Percentiles rank a stretch among this genome's conserved stretches.
These are phyloP conservation scores for Lasioglossum figueresi DNA, from an alignment of 2,888 invertebrate species.

Conservation along the genomic window DNA sequence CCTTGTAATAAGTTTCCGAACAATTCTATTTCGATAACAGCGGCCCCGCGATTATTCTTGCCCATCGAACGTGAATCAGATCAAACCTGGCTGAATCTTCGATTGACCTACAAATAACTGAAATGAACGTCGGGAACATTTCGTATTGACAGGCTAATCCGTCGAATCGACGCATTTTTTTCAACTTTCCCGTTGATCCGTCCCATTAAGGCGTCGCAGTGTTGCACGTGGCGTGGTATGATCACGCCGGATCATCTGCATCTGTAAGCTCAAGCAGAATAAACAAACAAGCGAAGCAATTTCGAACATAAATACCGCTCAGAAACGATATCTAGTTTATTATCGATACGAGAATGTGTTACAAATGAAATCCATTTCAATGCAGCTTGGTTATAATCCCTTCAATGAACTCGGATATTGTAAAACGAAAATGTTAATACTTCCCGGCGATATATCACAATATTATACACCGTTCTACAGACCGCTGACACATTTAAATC, in stretches of 20 bases:
- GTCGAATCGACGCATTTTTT: constrained; percentile 26
- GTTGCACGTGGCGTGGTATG: background rate
- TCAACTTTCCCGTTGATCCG: constrained; percentile 9
- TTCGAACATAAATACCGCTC: background rate
- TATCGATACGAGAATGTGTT: background rate
- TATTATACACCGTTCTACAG: background rate
- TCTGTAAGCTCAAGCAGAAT: background rate
- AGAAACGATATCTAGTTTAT: background rate
- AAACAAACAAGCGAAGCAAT: background rate
- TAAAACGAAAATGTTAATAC: background rate
- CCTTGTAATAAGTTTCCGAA: constrained; percentile 4
- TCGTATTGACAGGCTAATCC: constrained; percentile 27
- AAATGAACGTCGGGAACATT: constrained; percentile 19
- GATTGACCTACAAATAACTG: constrained; percentile 53
- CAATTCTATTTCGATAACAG: constrained; percentile 21
- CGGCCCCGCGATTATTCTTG: constrained; percentile 28
- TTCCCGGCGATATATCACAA: background rate
- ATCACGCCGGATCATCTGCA: background rate
- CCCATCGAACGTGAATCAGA: constrained; percentile 22
- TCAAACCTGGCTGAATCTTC: constrained; percentile 15
- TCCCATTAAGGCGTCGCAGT: background rate
- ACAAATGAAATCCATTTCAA: background rate
- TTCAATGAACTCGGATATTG: background rate
- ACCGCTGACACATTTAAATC: background rate
- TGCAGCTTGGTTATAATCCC: background rate